Evolutionary conservation across 2,888 invertebrate species (phyloP).

Genomic region (Xestia sexstrigata): DNA sequence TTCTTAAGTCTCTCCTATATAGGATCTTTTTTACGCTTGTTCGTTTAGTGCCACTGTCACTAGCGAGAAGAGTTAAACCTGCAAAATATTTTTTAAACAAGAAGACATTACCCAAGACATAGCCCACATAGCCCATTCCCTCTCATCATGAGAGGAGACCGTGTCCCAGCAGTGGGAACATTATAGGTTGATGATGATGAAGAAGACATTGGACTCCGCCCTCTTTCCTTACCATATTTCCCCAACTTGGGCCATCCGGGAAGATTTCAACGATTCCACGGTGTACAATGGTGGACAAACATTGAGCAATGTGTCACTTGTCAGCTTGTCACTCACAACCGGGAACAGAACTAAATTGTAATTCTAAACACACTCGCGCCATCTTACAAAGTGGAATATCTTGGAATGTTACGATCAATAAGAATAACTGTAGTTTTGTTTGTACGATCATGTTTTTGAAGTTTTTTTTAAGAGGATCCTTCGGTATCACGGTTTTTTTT

Average conservation of each 20-base stretch:
- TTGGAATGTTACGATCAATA: slow-evolving; percentile 54
- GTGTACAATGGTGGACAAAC: slow-evolving; percentile 62
- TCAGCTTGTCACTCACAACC: slow-evolving; percentile 53
- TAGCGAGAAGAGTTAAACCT: not conserved
- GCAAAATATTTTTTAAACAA: too few relatives aligned
- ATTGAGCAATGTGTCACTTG: slow-evolving; percentile 67
- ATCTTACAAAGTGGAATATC: slow-evolving; percentile 57
- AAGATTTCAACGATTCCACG: slow-evolving; percentile 58
- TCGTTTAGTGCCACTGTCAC: not conserved
- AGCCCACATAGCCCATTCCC: too few relatives aligned
- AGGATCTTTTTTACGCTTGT: not conserved
- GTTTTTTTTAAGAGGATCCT: not conserved
- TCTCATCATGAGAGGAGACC: too few relatives aligned
- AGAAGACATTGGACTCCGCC: slow-evolving; percentile 1
- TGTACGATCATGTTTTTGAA: not conserved
- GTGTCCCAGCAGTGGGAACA: too few relatives aligned
- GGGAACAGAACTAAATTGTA: slow-evolving; percentile 63
- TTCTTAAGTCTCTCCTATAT: not conserved
- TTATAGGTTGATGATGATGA: too few relatives aligned
- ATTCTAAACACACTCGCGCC: slow-evolving; percentile 60
- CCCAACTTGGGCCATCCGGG: slow-evolving; percentile 43
- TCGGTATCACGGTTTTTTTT: not conserved
- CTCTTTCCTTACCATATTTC: not conserved
- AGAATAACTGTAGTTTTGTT: slow-evolving; percentile 32
- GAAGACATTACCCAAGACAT: too few relatives aligned